A percentile compares a stretch with the other conserved stretches of the same genome.
Evolutionary conservation across 2,797 vertebrate genomes (phyloP).

Genomic region (Alca torda): DNA sequence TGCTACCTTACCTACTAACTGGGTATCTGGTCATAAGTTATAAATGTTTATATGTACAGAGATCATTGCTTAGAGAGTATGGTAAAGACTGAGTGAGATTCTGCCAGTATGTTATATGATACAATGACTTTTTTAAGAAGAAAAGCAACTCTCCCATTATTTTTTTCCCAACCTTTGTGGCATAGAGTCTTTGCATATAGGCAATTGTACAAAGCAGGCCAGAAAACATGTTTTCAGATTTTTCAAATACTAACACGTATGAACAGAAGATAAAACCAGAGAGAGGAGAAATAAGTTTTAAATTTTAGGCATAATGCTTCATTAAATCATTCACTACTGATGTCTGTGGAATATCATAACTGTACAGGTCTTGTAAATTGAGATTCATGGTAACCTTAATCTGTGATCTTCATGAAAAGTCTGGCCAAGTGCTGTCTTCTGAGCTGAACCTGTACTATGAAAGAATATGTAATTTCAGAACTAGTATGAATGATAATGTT

Average conservation of each 20-base stretch:
- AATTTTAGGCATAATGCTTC: background rate
- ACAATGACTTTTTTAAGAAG: background rate
- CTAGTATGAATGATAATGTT: background rate
- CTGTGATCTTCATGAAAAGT: background rate
- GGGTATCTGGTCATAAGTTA: background rate
- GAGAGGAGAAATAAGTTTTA: background rate
- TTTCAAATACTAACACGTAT: background rate
- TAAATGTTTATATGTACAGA: background rate
- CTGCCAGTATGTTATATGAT: background rate
- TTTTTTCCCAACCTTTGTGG: background rate
- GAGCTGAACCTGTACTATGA: rapidly evolving
- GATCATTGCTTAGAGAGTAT: background rate
- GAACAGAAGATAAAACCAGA: background rate
- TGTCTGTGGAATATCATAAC: background rate
- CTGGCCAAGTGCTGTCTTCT: background rate
- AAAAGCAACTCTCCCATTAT: background rate
- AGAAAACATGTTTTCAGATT: background rate
- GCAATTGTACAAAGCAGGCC: background rate
- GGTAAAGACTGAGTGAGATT: background rate
- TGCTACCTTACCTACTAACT: background rate
- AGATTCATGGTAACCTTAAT: background rate
- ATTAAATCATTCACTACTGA: background rate
- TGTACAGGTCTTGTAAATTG: background rate
- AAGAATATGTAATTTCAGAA: background rate
- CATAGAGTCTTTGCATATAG: background rate